Evolutionary conservation across 2,888 invertebrate species (phyloP).

Genomic region (Argyresthia albistria): DNA sequence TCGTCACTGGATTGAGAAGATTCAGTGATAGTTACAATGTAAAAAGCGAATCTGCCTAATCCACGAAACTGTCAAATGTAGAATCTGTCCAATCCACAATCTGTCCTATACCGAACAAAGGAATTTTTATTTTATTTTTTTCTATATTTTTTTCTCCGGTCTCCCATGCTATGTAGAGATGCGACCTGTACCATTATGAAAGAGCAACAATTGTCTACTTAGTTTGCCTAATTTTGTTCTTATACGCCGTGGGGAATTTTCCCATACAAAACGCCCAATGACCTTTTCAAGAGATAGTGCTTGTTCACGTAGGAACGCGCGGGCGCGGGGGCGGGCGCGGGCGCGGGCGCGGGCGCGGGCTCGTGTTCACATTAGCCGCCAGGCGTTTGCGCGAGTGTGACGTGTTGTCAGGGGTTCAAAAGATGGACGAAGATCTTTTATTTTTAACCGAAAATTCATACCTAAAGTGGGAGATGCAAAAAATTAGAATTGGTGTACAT

Average conservation of each 20-base stretch:
- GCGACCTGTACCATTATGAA: background rate
- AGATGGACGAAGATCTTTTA: too few relatives aligned
- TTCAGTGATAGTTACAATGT: too few relatives aligned
- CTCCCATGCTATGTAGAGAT: background rate
- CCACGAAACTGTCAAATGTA: too few relatives aligned
- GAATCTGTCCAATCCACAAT: background rate
- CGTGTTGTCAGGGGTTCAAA: too few relatives aligned
- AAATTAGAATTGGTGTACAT: too few relatives aligned
- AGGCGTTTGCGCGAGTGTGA: constrained; percentile 15
- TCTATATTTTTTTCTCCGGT: background rate
- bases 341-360: constrained; percentile 1
- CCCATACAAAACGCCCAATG: background rate
- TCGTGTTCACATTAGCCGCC: constrained; percentile 9
- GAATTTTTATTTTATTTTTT: background rate
- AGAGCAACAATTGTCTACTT: background rate
- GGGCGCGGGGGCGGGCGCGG: background rate
- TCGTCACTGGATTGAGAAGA: too few relatives aligned
- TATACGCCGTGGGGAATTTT: background rate
- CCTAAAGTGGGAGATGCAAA: too few relatives aligned
- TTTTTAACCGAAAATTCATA: too few relatives aligned
- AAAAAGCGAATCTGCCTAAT: too few relatives aligned
- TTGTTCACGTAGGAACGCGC: constrained; percentile 7
- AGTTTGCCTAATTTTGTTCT: background rate
- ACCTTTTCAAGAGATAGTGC: constrained; percentile 2
- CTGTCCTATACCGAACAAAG: background rate